Base-by-base conservation (phyloP, 2,797 vertebrate species). In the Pterois miles region DNA sequence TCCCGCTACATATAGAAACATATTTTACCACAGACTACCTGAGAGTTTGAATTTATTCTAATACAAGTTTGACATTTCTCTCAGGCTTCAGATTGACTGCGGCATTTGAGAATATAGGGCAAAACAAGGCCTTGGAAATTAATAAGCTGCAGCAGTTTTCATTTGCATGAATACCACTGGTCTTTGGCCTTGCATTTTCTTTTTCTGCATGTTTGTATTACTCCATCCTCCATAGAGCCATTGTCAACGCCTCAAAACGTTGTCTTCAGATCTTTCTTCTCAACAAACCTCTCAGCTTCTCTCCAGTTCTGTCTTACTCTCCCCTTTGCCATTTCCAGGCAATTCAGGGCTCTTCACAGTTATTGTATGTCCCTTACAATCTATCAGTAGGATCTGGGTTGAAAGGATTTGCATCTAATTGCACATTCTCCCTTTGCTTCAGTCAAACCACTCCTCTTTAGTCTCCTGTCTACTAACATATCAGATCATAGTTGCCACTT, bases 101-200 rank as follows among this genome's bases (percentile, higher is more conserved):
- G 82, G 77, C 88, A 89, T 91, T 91, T 83, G 72, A 88, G 89
- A 87, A 83, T 66, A 46, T 74, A 82, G 88, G 84, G 77, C 81
- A 81, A 89, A 88, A 90, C 83, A 69, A 85, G 87, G 82, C 82
- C 89, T 85, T 82, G 86, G 70, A 88, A 86, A 80, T 65, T 76
- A 90, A 92, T 86, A 83, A 87, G 87, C 79, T 59, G 82, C 74
- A 43, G 85, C 60, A 16, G 76, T 76, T 87, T 89, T 85, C 65
- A 91, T 92, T 83, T 90, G 85, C 86, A 84, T 88, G 84, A 87
- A 84, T 65, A 58, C 66, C 36, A 38, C 29, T 74, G 72, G 46
- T 68, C 63, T 75, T 56, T 48, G 67, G 22, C 74, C 65, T 80
- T 7, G 12, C 65, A 18, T 72, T 62, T 73, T 64, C 25, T n/a